phyloP scores from a whole-genome alignment of 2,113 vertebrate species.

The Sphaerodactylus townsendi region DNA sequence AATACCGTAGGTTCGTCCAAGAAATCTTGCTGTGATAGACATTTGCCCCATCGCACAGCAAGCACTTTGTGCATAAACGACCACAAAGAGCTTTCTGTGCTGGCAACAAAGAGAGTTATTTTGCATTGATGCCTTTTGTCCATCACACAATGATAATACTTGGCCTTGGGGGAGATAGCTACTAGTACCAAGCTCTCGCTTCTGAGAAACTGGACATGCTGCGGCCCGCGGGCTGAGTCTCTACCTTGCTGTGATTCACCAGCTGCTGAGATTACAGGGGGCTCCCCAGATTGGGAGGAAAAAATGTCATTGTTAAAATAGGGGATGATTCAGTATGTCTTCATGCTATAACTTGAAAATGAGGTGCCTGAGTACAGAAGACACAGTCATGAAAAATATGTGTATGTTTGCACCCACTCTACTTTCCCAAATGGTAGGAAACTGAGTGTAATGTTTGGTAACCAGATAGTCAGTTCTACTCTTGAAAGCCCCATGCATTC shows the following conservation, averaged over 20 bases:
- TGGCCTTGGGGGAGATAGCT: not conserved
- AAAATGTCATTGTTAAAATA: not conserved
- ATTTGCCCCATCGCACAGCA: no score
- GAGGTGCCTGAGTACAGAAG: not conserved
- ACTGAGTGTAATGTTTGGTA: no score
- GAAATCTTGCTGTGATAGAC: no score
- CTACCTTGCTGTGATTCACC: not conserved
- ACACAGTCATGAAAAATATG: not conserved
- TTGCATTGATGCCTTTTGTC: conserved; percentile 55
- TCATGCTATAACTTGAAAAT: not conserved
- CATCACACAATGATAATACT: not conserved
- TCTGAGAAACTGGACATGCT: rapidly evolving
- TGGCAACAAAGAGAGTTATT: conserved; percentile 60
- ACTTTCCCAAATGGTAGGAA: not conserved
- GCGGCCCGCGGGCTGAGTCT: no score
- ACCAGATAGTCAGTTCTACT: no score
- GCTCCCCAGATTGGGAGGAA: not conserved
- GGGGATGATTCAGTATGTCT: not conserved
- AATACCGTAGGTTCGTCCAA: no score
- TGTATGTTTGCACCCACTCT: not conserved
- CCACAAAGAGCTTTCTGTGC: conserved; percentile 58
- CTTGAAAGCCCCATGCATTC: no score
- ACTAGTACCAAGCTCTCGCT: conserved; percentile 20
- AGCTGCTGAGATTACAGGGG: conserved; percentile 1
- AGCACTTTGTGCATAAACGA: no score